Base-by-base conservation (phyloP, 2,113 vertebrate genomes). In the Eudyptes chrysolophus region DNA sequence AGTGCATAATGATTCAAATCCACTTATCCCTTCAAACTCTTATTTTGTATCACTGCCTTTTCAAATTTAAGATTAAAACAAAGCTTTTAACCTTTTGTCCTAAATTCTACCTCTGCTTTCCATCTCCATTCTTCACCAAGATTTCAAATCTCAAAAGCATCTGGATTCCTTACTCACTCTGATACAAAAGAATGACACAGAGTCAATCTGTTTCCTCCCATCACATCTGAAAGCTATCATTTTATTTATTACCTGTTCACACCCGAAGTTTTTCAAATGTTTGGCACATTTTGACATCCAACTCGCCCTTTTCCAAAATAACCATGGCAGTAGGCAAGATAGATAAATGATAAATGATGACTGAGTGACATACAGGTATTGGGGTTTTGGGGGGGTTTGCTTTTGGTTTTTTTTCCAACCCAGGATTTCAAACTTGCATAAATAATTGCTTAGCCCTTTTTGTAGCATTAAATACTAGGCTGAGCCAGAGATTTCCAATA, bases 331-430 rank as follows among this genome's bases (percentile, higher is more conserved):
- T 6, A 69, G 26, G 22, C n/a, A 94, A 52, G 61, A 84, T 0
- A 61, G 57, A 48, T 8, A 68, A 74, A 79, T 13, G 36, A n/a
- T 18, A 90, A 70, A 22, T 3, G 27, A 54, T 21, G 44, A 62
- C 66, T 62, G 26, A 89, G 32, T 26, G 38, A 64, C 70, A 65
- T 6, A 10, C 7, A 78, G 46, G 44, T 51, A 34, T 4, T 49
- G 19, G 14, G 5, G 5, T 36, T 61, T 3, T 5, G 1, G 9
- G 13, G 3, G 7, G 1, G 1, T 2, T 29, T 55, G 7, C 3
- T 40, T 92, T 26, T 3, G 16, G 4, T 42, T 29, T 58, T 57
- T 49, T 81, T 64, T 9, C 30, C 30, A 61, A 44, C 8, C 7
- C 20, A 75, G 42, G 12, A 74, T 32, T 94, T 89, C 64, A 87